Evolutionary conservation across 2,888 invertebrate species (phyloP), one percentile per base, ranked within the genome.

Genomic region (Harpagoxenus sublaevis): DNA sequence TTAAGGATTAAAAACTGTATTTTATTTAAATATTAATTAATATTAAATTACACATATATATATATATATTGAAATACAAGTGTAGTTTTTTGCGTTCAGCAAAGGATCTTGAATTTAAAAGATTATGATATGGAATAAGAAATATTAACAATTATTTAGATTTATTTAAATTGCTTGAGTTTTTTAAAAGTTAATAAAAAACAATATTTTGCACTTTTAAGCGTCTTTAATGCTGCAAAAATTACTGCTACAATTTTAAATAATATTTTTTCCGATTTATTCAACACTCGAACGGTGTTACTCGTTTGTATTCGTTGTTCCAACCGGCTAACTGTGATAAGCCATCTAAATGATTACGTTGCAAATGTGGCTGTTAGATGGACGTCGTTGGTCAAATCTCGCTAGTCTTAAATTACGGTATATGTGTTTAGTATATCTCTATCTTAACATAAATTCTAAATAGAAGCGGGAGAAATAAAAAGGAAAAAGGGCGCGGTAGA

Each of bases 281-380:
- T 60, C 3, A 12, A 2, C 18, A 48, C 35, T 51, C 3, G 18
- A 62, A 12, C 15, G 9, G 6, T 23, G 8, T 48, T 74, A 31
- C 31, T 51, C 9, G 12, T 75, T 75, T 63, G 10, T 15, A 15
- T 75, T 51, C 42, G 5, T 60, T 15, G 15, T 51, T 51, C 3
- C 23, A 39, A 9, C 63, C 51, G 63, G 15, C 5, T 62, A 35
- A 18, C 55, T 28, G 9, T 39, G 75, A 75, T 75, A 63, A 75
- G 48, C 51, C 23, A n/a, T 39, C 12, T 35, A 62, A 62, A 63
- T 63, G 48, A 75, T 75, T 75, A 63, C 48, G 35, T 35, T 63
- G 48, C 60, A 45, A 42, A 60, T 60, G 45, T 15, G 45, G 5
- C 51, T 5, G n/a, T 62, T 45, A 15, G n/a, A 31, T 60, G 35